A percentile compares a stretch with the other conserved stretches of the same genome.
Evolutionary conservation across 2,888 invertebrate species (phyloP).

Genomic region (Drosophila seclusa): DNA sequence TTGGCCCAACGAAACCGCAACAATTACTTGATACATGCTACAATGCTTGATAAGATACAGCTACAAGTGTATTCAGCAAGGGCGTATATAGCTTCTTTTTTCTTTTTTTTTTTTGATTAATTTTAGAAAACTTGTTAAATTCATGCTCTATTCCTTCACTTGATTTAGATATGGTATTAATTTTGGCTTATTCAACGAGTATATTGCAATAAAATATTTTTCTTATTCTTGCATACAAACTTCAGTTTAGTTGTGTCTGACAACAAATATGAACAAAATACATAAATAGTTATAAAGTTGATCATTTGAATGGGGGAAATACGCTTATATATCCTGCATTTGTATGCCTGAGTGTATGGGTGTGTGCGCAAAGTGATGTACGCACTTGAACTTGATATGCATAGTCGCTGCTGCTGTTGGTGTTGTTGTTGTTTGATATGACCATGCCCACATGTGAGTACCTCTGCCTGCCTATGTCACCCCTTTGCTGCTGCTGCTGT

Average conservation of each 20-base stretch:
- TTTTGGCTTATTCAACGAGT: not conserved
- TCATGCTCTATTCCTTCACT: not conserved
- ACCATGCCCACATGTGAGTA: conserved; percentile 19
- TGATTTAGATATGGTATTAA: not conserved
- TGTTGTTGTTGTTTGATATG: conserved; percentile 10
- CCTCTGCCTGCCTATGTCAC: conserved; percentile 14
- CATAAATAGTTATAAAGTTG: not conserved
- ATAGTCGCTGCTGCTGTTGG: conserved; percentile 13
- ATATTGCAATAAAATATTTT: not conserved
- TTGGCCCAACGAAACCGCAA: conserved; percentile 27
- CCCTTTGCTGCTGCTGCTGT: conserved; percentile 13
- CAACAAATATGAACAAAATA: not conserved
- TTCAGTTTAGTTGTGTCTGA: not conserved
- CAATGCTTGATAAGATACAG: conserved; percentile 35
- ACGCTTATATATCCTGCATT: not conserved
- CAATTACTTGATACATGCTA: conserved; percentile 23
- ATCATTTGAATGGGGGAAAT: not conserved
- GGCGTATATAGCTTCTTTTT: not conserved
- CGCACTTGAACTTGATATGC: conserved; percentile 60
- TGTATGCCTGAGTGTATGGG: not conserved
- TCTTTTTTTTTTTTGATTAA: not conserved
- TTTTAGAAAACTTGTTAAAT: not conserved
- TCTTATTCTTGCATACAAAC: not conserved
- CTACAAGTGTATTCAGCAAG: conserved; percentile 6
- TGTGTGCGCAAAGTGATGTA: conserved; percentile 25